A percentile compares a stretch with the other conserved stretches of the same genome.
Conservation (phyloP, 2,113 vertebrate species). For the Ageneiosus marmoratus region DNA sequence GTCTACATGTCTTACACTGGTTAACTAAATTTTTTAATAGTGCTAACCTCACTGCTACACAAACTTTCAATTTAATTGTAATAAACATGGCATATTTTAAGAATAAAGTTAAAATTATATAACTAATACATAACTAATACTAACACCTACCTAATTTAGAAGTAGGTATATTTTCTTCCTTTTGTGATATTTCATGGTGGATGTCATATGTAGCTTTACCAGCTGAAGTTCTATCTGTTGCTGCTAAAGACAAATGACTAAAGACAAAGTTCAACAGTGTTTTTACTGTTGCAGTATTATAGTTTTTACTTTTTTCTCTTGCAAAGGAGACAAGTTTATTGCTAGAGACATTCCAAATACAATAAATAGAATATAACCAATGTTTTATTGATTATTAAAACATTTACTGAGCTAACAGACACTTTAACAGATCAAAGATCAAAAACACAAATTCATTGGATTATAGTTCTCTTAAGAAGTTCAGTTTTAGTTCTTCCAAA, state of each 20-base stretch:
- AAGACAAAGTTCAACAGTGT: no score
- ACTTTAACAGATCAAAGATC: conserved; percentile 16
- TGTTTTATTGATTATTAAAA: not conserved
- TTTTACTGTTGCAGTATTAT: no score
- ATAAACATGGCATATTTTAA: not conserved
- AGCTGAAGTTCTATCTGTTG: not conserved
- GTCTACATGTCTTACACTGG: no score
- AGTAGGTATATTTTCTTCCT: not conserved
- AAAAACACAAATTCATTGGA: not conserved
- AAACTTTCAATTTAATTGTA: not conserved
- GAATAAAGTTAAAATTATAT: not conserved
- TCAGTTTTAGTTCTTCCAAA: not conserved
- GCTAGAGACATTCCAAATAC: not conserved
- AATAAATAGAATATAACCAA: no score
- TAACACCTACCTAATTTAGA: not conserved
- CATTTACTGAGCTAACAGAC: not conserved
- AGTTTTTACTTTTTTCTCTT: no score
- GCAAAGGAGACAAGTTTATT: not conserved
- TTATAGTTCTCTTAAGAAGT: not conserved
- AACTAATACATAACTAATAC: not conserved
- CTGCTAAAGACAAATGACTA: not conserved
- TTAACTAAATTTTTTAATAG: not conserved
- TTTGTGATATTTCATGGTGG: not conserved
- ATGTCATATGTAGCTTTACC: not conserved
- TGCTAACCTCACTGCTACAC: not conserved